Conservation (phyloP, 2,797 vertebrate species). For the Buphagus erythrorhynchus region DNA sequence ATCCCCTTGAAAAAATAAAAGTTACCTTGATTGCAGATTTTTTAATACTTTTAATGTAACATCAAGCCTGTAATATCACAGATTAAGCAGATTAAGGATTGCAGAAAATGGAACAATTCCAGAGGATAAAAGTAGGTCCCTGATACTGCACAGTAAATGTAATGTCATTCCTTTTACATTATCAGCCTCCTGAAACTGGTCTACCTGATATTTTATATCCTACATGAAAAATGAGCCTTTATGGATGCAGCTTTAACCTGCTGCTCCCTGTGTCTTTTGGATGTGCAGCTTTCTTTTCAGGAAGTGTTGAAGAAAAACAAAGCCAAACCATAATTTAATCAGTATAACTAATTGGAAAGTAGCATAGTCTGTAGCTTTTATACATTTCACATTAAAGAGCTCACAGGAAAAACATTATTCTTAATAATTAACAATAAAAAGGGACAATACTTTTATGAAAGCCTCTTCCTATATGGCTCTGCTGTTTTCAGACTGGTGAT, state of each 20-base stretch:
- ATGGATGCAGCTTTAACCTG: background rate
- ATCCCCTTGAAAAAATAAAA: background rate
- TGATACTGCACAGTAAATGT: background rate
- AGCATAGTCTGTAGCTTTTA: background rate
- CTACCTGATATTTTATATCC: background rate
- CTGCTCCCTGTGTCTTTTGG: background rate
- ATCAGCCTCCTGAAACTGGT: background rate
- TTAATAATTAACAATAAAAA: background rate
- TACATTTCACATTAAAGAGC: background rate
- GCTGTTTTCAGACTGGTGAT: background rate
- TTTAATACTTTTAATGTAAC: slow-evolving; percentile 59
- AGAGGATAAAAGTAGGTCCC: background rate
- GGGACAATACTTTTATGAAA: background rate
- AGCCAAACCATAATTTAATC: background rate
- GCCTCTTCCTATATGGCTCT: background rate
- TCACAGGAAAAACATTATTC: background rate
- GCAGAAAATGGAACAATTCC: background rate
- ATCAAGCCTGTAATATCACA: slow-evolving; percentile 35
- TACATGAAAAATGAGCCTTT: background rate
- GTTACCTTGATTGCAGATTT: background rate
- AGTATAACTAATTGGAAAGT: background rate
- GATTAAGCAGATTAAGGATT: slow-evolving; percentile 47
- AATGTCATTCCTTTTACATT: slow-evolving; percentile 30
- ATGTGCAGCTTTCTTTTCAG: background rate
- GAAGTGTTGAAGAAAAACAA: background rate